phyloP scores from a whole-genome alignment of 2,797 vertebrate genomes.

The Carapus acus region DNA sequence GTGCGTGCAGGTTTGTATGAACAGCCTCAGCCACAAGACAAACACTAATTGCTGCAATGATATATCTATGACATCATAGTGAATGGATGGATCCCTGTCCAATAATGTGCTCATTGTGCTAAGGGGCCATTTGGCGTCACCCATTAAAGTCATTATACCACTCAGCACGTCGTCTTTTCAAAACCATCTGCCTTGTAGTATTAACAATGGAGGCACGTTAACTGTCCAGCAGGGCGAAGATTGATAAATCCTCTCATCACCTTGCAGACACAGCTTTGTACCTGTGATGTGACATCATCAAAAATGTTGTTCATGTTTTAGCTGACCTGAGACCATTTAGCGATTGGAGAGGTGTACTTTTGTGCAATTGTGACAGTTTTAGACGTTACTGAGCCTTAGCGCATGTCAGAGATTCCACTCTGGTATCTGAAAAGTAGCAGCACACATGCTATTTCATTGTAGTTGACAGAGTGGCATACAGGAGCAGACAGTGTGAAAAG shows the following conservation, averaged over 20 bases:
- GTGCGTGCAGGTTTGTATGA: conserved; percentile 11
- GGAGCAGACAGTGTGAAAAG: conserved; percentile 29
- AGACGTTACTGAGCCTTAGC: no score
- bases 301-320: no score
- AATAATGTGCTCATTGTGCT: conserved; percentile 7
- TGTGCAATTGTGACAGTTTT: no score
- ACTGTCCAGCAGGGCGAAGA: background rate
- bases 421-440: background rate
- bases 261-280: no score
- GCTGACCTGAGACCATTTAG: background rate
- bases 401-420: no score
- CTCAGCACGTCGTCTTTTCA: background rate
- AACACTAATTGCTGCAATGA: conserved; percentile 8
- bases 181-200: background rate
- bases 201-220: background rate
- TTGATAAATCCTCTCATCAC: background rate
- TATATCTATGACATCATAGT: conserved; percentile 17
- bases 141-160: conserved; percentile 9
- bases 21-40: background rate
- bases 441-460: conserved; percentile 13
- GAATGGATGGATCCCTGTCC: conserved; percentile 12
- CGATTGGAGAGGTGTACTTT: background rate
- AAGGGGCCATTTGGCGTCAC: conserved; percentile 1
- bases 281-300: background rate
- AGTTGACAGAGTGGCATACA: conserved; percentile 20